Percentiles rank a stretch among this genome's conserved stretches.
Evolutionary conservation across 2,888 invertebrate species (phyloP).

Genomic region (Scaptodrosophila latifasciaeformis): DNA sequence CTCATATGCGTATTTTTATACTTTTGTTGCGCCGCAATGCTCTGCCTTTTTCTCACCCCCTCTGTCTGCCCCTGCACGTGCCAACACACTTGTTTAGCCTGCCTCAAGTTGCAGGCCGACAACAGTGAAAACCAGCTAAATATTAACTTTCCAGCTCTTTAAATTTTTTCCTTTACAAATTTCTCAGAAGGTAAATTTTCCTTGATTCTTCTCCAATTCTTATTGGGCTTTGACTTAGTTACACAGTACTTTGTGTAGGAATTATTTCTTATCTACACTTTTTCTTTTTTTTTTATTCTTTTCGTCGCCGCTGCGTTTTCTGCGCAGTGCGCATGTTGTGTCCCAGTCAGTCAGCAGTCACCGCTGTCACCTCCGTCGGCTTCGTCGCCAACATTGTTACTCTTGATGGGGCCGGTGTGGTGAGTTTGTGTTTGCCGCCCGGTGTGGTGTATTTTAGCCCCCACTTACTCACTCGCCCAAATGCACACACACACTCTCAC

Average conservation of each 20-base stretch:
- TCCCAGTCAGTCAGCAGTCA: no score
- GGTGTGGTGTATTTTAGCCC: constrained; percentile 42
- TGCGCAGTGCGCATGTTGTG: constrained; percentile 43
- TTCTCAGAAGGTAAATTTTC: no score
- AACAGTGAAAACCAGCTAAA: neutral
- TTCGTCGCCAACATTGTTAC: no score
- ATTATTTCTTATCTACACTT: constrained; percentile 47
- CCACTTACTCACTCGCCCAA: no score
- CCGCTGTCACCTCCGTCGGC: no score
- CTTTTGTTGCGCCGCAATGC: neutral
- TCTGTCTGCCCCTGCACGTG: neutral
- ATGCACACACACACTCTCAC: constrained; percentile 8
- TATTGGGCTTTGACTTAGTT: no score
- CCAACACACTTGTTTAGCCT: neutral
- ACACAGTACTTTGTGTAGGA: constrained; percentile 28
- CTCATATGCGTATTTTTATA: constrained; percentile 23
- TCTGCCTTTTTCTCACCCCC: no score
- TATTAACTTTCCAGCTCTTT: no score
- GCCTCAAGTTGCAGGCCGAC: neutral
- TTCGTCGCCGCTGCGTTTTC: constrained; percentile 36
- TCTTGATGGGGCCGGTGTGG: constrained; percentile 64
- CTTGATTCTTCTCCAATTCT: no score
- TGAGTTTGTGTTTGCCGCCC: constrained; percentile 46
- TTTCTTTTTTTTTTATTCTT: no score
- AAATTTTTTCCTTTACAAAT: no score